These are phyloP conservation scores for Sebastes wilsoni DNA, from an alignment of 2,797 vertebrate species.

Conservation along the genomic window DNA sequence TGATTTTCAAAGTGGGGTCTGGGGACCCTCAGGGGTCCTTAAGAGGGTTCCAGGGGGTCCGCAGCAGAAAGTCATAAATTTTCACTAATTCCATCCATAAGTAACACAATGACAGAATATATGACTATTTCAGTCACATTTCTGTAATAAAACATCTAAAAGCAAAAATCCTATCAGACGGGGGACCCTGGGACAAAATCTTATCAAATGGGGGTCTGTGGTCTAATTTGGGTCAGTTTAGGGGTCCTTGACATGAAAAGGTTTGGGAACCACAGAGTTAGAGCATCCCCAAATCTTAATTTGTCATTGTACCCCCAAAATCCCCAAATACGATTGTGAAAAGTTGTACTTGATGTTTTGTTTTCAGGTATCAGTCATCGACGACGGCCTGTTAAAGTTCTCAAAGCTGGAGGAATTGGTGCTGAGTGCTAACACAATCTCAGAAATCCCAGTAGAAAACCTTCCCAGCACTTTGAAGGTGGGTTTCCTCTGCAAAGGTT, in stretches of 20 bases:
- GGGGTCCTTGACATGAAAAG: no score
- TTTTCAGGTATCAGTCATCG: slow-evolving; percentile 83
- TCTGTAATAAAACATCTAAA: no score
- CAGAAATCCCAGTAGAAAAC: slow-evolving; percentile 72
- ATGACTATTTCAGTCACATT: no score
- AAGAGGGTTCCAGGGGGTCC: no score
- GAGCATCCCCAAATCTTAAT: background rate
- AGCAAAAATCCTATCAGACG: no score
- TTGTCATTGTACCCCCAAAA: background rate
- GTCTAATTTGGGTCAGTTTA: no score
- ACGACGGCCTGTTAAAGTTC: slow-evolving; percentile 83
- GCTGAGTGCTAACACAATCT: slow-evolving; percentile 86
- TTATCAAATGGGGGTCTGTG: background rate
- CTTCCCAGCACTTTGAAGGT: slow-evolving; percentile 87
- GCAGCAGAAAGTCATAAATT: accelerated
- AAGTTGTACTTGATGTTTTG: background rate
- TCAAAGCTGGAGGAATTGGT: slow-evolving; percentile 86
- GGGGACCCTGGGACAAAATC: no score
- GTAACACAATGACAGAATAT: no score
- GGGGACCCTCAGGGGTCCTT: no score
- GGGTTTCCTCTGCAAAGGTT: slow-evolving; percentile 15
- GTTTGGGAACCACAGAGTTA: no score
- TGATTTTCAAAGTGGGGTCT: no score
- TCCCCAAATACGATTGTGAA: background rate
- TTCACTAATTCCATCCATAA: no score